Evolutionary conservation across 2,888 invertebrate species (phyloP).

Genomic region (Drosophila leonis): DNA sequence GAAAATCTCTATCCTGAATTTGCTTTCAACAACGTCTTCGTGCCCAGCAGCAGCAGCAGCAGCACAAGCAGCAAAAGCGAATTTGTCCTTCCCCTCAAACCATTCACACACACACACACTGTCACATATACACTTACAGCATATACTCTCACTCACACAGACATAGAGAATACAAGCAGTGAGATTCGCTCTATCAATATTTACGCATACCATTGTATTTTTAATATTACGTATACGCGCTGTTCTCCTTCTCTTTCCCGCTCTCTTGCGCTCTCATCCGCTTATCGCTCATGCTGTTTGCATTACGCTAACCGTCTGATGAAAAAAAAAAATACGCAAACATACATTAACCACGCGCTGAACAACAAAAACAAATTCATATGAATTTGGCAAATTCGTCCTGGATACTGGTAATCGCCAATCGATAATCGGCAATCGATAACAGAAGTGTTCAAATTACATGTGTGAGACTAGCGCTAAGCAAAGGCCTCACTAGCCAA

Average conservation of each 20-base stretch:
- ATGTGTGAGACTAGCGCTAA: slow-evolving; percentile 71
- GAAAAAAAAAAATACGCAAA: slow-evolving; percentile 40
- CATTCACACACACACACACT: slow-evolving; percentile 26
- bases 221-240: slow-evolving; percentile 73
- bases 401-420: slow-evolving; percentile 26
- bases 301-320: slow-evolving; percentile 24
- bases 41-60: slow-evolving; percentile 55
- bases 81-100: slow-evolving; percentile 58
- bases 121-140: slow-evolving; percentile 24
- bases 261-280: slow-evolving; percentile 12
- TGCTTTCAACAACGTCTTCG: slow-evolving; percentile 69
- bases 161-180: slow-evolving; percentile 16
- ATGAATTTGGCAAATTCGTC: slow-evolving; percentile 1
- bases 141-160: slow-evolving; percentile 25
- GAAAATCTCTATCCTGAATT: slow-evolving; percentile 82
- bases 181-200: slow-evolving; percentile 76
- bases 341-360: slow-evolving; percentile 39
- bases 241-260: slow-evolving; percentile 28
- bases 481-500: slow-evolving; percentile 63
- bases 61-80: slow-evolving; percentile 65
- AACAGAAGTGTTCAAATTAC: slow-evolving; percentile 67
- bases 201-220: slow-evolving; percentile 76
- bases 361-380: slow-evolving; percentile 27
- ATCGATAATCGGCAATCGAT: slow-evolving; percentile 56
- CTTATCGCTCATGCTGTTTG: slow-evolving; percentile 17